Conservation (phyloP, 2,888 invertebrate genomes). For the Plebejus melissa region DNA sequence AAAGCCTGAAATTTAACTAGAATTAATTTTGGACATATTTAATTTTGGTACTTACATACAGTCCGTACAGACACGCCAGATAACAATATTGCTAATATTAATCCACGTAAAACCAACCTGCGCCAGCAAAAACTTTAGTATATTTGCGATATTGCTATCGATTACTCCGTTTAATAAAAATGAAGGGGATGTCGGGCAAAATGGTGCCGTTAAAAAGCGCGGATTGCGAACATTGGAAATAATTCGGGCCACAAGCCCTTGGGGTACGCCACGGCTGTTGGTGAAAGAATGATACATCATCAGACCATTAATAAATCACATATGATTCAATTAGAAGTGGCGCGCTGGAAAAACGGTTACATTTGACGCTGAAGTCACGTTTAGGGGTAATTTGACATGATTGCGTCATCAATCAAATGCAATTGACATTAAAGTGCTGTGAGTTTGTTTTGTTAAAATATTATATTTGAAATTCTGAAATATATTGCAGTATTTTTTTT, state of each 20-base stretch:
- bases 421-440: slow-evolving; percentile 50
- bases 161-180: slow-evolving; percentile 66
- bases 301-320: slow-evolving; percentile 78
- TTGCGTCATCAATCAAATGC: slow-evolving; percentile 71
- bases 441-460: slow-evolving; percentile 28
- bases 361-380: slow-evolving; percentile 61
- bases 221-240: slow-evolving; percentile 73
- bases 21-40: neutral
- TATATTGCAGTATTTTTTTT: slow-evolving; percentile 24
- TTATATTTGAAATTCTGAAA: neutral
- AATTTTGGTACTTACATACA: neutral
- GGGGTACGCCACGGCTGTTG: slow-evolving; percentile 73
- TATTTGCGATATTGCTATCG: slow-evolving; percentile 34
- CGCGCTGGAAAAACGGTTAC: slow-evolving; percentile 60
- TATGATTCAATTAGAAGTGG: slow-evolving; percentile 78
- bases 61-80: neutral
- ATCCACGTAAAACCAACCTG: slow-evolving; percentile 1
- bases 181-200: slow-evolving; percentile 53
- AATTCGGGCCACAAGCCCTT: slow-evolving; percentile 69
- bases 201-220: slow-evolving; percentile 65
- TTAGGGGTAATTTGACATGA: slow-evolving; percentile 70
- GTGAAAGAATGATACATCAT: slow-evolving; percentile 79
- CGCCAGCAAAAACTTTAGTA: slow-evolving; percentile 9
- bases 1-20: neutral
- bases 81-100: neutral